Percentiles rank a stretch among this genome's conserved stretches.
Evolutionary conservation across 1,140 invertebrate genomes (phyloP).

Genomic region (Rhynchophorus ferrugineus): DNA sequence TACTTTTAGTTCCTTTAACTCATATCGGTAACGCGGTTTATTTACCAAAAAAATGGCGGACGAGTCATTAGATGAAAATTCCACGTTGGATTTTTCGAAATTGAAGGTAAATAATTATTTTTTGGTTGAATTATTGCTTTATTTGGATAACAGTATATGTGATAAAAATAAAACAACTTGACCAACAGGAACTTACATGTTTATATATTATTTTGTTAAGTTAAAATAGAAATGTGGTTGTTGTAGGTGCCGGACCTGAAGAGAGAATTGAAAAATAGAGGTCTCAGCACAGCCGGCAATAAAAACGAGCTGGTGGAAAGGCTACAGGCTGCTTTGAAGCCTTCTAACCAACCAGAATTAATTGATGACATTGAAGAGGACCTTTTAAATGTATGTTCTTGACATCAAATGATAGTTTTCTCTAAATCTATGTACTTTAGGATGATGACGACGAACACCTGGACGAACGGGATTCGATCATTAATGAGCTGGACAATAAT

Average conservation of each 20-base stretch:
- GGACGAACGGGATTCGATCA: slow-evolving; percentile 32
- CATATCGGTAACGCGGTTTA: no score
- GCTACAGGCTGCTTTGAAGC: slow-evolving; percentile 57
- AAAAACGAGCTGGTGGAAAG: slow-evolving; percentile 73
- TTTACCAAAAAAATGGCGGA: slow-evolving; percentile 31
- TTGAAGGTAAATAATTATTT: slow-evolving; percentile 28
- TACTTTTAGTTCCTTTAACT: no score
- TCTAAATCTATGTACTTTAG: no score
- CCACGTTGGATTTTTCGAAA: slow-evolving; percentile 28
- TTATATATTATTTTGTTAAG: no score
- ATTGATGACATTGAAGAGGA: slow-evolving; percentile 49
- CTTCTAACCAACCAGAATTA: slow-evolving; percentile 33
- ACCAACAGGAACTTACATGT: no score
- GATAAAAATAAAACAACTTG: no score
- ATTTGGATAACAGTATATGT: neutral
- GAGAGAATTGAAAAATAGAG: slow-evolving; percentile 68
- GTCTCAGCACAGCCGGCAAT: slow-evolving; percentile 64
- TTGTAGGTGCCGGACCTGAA: slow-evolving; percentile 68
- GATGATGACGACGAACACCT: slow-evolving; percentile 40
- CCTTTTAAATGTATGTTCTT: slow-evolving; percentile 38
- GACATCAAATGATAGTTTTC: no score
- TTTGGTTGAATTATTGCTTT: slow-evolving; percentile 1
- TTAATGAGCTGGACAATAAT: slow-evolving; percentile 31
- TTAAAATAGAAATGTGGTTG: slow-evolving; percentile 5
- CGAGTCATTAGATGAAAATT: slow-evolving; percentile 10